phyloP scores from a whole-genome alignment of 2,797 vertebrate species.

The Lacerta bilineata region DNA sequence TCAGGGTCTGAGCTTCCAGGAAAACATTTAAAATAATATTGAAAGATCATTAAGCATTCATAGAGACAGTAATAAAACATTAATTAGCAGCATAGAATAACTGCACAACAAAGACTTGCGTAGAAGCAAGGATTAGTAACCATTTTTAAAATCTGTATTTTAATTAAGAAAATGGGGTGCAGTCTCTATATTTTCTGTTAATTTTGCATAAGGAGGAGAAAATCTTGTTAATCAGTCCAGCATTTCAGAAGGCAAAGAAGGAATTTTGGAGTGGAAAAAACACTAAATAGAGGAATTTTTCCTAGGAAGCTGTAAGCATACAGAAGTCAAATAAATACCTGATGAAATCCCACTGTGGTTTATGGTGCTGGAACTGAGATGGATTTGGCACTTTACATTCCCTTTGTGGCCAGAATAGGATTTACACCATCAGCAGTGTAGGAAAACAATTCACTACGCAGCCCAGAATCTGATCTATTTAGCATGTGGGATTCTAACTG shows the following conservation, averaged over 20 bases:
- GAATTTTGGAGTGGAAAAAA: constrained; percentile 39
- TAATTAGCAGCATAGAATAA: neutral
- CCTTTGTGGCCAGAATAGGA: constrained; percentile 40
- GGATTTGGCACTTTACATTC: constrained; percentile 53
- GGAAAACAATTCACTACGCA: constrained; percentile 44
- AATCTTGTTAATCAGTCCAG: neutral
- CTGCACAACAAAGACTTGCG: neutral
- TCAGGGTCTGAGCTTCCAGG: neutral
- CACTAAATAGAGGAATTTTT: constrained; percentile 44
- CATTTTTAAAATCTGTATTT: neutral
- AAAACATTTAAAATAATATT: neutral
- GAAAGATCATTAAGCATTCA: neutral
- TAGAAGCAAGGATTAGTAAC: neutral
- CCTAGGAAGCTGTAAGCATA: constrained; percentile 52
- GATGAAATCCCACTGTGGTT: constrained; percentile 45
- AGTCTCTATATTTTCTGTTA: constrained; percentile 30
- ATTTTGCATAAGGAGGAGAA: constrained; percentile 34
- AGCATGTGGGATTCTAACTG: constrained; percentile 23
- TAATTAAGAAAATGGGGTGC: neutral
- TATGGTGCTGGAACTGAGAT: constrained; percentile 44
- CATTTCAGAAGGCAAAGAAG: constrained; percentile 47
- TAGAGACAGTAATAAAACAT: neutral
- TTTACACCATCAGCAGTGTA: constrained; percentile 34
- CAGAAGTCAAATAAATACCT: constrained; percentile 61
- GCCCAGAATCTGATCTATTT: constrained; percentile 46